Percentiles rank a stretch among this genome's conserved stretches.
Conservation (phyloP, 2,797 vertebrate genomes). For the Eulemur rubriventer region DNA sequence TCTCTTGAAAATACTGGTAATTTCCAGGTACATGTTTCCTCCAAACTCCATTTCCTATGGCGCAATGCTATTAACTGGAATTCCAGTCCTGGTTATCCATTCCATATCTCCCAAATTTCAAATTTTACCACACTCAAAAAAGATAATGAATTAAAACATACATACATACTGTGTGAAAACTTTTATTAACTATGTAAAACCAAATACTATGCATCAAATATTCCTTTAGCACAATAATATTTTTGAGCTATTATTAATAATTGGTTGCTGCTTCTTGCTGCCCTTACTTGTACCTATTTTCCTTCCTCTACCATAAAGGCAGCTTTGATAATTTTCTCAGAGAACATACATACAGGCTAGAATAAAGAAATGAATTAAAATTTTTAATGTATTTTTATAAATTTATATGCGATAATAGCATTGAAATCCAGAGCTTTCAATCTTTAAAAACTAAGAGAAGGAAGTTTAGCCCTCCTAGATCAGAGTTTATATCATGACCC, state of each 20-base stretch:
- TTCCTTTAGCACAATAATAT: not conserved
- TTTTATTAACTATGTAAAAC: not conserved
- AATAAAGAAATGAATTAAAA: not conserved
- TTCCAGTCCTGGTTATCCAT: not conserved
- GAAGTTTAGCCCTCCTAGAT: not conserved
- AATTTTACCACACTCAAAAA: not conserved
- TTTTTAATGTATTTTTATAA: not conserved
- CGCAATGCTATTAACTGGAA: not conserved
- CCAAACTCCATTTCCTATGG: not conserved
- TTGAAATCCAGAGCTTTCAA: not conserved
- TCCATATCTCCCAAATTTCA: not conserved
- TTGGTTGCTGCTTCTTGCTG: not conserved
- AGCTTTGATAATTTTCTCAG: slow-evolving; percentile 32
- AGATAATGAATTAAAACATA: not conserved
- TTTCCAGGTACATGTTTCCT: not conserved
- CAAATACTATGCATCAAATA: not conserved
- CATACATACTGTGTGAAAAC: not conserved
- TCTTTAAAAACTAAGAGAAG: slow-evolving; percentile 19
- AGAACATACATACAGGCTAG: not conserved
- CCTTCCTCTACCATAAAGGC: not conserved
- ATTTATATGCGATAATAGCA: not conserved
- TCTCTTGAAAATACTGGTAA: not conserved
- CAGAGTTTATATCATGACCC: not conserved
- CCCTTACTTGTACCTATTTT: not conserved
- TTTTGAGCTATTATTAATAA: not conserved